Evolutionary conservation across 37 sponge, comb jelly and placozoan species (phyloP).

Genomic region (Amphimedon queenslandica): DNA sequence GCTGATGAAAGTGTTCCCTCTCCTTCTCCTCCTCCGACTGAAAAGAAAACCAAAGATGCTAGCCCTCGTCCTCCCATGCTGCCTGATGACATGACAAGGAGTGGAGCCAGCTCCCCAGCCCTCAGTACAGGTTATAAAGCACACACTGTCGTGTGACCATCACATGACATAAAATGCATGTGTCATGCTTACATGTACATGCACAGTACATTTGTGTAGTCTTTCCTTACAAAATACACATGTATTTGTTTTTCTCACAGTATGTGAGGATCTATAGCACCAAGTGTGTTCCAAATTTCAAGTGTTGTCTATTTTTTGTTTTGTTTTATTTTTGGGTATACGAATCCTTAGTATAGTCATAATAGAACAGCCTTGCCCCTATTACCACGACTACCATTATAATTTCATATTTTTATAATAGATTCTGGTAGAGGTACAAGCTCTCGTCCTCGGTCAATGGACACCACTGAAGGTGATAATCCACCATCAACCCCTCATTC

Average conservation of each 20-base stretch:
- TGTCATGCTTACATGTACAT: background rate
- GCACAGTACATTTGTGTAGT: background rate
- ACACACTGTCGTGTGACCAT: background rate
- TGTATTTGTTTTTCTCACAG: background rate
- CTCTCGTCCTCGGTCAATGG: constrained; percentile 27
- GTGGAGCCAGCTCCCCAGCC: constrained; percentile 38
- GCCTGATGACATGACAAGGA: background rate
- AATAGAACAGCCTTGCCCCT: too few species aligned
- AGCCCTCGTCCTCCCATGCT: too few species aligned
- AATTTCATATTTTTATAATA: too few species aligned
- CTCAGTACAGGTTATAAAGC: constrained; percentile 24
- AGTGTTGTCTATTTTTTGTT: too few species aligned
- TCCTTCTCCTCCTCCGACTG: background rate
- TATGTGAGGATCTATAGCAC: background rate
- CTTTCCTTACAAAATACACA: background rate
- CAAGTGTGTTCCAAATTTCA: background rate
- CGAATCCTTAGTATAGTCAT: too few species aligned
- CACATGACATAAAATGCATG: too few species aligned
- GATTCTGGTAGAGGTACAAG: constrained; percentile 54
- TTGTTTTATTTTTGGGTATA: too few species aligned
- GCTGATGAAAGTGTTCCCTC: background rate
- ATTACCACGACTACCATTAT: too few species aligned
- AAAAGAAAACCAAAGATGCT: constrained; percentile 10
- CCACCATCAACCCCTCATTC: constrained; percentile 19
- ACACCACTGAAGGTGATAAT: constrained; percentile 17